phyloP scores from a whole-genome alignment of 2,797 vertebrate genomes.

The Halcyon badia region DNA sequence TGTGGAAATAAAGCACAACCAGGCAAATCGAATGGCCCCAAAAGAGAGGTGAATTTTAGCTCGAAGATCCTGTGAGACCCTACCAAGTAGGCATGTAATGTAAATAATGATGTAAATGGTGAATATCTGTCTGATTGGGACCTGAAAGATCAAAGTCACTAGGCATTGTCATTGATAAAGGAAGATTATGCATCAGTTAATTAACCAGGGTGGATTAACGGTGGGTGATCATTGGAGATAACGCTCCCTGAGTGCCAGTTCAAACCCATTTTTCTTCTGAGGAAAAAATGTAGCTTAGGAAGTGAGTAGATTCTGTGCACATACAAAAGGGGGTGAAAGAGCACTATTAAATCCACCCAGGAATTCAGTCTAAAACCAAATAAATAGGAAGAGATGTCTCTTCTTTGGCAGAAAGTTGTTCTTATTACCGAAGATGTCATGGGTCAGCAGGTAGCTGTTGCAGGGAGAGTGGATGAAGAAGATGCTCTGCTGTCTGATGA shows the following conservation, averaged over 20 bases:
- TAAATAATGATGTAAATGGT: background rate
- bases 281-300: background rate
- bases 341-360: background rate
- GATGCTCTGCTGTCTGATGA: background rate
- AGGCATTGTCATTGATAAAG: background rate
- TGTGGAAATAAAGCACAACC: background rate
- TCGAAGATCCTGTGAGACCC: background rate
- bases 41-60: background rate
- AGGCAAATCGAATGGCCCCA: fast-evolving
- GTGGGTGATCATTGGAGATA: background rate
- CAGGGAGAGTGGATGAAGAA: background rate
- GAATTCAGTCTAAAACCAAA: background rate
- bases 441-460: background rate
- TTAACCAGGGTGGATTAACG: background rate
- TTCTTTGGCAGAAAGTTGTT: background rate
- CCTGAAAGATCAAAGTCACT: background rate
- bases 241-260: background rate
- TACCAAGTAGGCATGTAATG: background rate
- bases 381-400: background rate
- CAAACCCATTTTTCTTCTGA: background rate
- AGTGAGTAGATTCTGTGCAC: background rate
- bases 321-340: background rate
- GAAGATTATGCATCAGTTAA: background rate
- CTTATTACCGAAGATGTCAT: background rate
- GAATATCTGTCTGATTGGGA: background rate